Conservation (phyloP, 2,113 vertebrate species). For the Galbula dea region DNA sequence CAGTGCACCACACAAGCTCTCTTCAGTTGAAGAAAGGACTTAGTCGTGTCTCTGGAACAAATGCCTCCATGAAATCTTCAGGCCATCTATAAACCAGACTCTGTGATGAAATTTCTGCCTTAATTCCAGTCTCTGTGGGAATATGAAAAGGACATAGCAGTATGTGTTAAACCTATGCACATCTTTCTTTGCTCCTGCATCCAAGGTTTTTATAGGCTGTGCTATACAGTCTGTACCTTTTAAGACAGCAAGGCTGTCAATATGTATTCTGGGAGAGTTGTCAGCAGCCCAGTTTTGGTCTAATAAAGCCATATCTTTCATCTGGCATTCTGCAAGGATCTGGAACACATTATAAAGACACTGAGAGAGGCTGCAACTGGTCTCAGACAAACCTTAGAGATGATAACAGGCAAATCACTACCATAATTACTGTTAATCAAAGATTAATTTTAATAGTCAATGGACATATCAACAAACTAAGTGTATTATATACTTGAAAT, state of each 20-base stretch:
- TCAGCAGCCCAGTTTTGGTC: background rate
- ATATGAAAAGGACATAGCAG: background rate
- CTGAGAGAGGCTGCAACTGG: background rate
- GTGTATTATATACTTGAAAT: slow-evolving; percentile 2
- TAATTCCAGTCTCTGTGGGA: background rate
- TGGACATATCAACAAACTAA: slow-evolving; percentile 22
- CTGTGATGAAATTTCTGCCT: slow-evolving; percentile 32
- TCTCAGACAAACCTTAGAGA: background rate
- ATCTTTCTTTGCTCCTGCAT: background rate
- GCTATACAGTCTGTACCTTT: background rate
- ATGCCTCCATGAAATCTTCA: slow-evolving; percentile 17
- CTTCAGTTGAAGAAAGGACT: background rate
- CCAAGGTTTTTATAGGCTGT: background rate
- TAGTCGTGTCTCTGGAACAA: background rate
- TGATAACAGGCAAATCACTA: slow-evolving; percentile 7
- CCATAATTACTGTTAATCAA: slow-evolving; percentile 34
- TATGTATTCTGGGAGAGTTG: background rate
- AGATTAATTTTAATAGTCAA: slow-evolving; percentile 31
- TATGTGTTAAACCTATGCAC: background rate
- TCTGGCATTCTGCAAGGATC: background rate
- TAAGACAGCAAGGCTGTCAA: background rate
- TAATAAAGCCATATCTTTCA: slow-evolving; percentile 4
- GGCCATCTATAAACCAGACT: slow-evolving; percentile 22
- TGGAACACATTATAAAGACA: background rate
- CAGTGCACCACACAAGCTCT: background rate